Evolutionary conservation across 2,797 vertebrate species (phyloP).

Genomic region (Propithecus perrieri): DNA sequence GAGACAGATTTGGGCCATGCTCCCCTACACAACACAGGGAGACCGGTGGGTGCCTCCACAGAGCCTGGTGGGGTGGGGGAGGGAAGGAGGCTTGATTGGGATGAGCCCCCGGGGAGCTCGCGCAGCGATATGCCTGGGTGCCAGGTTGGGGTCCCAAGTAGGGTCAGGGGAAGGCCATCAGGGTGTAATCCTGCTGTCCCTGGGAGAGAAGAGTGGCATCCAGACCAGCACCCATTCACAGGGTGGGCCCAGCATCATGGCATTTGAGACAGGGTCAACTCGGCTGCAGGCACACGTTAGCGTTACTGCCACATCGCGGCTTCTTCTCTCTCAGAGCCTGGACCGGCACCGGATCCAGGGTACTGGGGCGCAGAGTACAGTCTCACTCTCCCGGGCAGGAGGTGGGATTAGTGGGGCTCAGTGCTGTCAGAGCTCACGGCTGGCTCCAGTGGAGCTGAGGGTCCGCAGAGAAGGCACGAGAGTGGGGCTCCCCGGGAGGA

Average conservation of each 20-base stretch:
- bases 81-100: background rate
- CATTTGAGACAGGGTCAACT: fast-evolving
- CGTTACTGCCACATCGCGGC: fast-evolving
- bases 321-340: background rate
- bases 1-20: no score
- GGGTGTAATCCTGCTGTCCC: no score
- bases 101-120: background rate
- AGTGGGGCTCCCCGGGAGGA: fast-evolving
- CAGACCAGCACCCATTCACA: background rate
- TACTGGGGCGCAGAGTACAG: background rate
- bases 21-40: background rate
- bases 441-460: background rate
- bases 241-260: background rate
- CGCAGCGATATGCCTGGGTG: fast-evolving
- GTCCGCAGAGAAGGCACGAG: background rate
- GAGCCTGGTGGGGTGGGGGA: background rate
- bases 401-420: background rate
- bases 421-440: background rate
- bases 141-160: background rate
- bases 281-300: background rate
- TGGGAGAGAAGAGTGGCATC: background rate
- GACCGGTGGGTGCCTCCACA: no score
- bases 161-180: background rate
- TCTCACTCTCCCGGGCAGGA: background rate
- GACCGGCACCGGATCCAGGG: no score